These are phyloP conservation scores for Cladorhizidae sp. DNA, from an alignment of 37 sponge, comb jelly and placozoan genomes.

Conservation along the genomic window DNA sequence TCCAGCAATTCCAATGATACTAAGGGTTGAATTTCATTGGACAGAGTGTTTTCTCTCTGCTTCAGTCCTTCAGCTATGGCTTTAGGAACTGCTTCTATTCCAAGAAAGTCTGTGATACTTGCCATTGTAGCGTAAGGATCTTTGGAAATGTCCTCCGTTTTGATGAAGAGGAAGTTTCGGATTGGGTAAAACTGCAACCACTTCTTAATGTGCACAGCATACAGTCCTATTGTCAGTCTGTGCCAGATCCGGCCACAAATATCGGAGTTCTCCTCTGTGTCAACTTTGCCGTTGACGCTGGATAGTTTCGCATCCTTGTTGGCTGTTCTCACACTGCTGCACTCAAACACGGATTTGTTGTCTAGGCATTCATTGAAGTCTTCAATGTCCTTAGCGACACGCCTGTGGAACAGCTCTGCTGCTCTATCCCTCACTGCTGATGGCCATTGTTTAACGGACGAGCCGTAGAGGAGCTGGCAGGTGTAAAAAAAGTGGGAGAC, in stretches of 20 bases:
- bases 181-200: slow-evolving; percentile 47
- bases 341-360: slow-evolving; percentile 14
- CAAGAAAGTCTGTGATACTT: slow-evolving; percentile 34
- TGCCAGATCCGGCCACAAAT: background rate
- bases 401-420: slow-evolving; percentile 15
- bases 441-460: slow-evolving; percentile 6
- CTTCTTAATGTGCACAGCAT: slow-evolving; percentile 31
- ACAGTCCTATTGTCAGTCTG: slow-evolving; percentile 13
- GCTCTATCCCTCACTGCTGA: background rate
- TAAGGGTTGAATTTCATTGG: background rate
- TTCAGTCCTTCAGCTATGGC: background rate
- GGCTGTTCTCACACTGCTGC: background rate
- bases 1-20: slow-evolving; percentile 1
- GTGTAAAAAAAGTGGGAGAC: slow-evolving; percentile 47
- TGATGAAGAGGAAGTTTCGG: slow-evolving; percentile 43
- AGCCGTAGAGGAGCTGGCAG: background rate
- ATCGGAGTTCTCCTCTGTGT: background rate
- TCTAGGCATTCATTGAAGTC: slow-evolving; percentile 7
- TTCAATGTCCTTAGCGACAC: background rate
- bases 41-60: background rate
- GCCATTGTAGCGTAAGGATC: background rate
- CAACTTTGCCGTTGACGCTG: background rate
- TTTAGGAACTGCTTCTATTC: background rate
- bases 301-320: background rate
- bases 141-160: slow-evolving; percentile 33